A percentile compares a stretch with the other conserved stretches of the same genome.
These are phyloP conservation scores for Cyprinodon tularosa DNA, from an alignment of 2,113 vertebrate species.

Conservation along the genomic window DNA sequence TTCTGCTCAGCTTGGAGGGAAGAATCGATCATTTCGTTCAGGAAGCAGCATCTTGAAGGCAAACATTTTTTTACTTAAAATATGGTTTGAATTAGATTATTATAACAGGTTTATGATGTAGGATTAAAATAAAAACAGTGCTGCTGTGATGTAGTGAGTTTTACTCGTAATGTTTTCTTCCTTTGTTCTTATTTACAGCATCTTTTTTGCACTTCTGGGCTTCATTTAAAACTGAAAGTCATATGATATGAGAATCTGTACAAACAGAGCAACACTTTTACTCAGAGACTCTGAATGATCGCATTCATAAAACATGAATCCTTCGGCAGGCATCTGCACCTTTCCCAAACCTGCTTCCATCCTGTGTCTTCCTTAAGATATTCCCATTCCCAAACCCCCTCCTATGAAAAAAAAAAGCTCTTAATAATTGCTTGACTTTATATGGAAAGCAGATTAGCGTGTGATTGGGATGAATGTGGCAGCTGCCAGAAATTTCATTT, in stretches of 20 bases:
- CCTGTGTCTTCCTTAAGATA: constrained; percentile 79
- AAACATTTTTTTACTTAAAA: too few relatives aligned
- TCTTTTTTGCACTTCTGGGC: background rate
- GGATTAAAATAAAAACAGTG: too few relatives aligned
- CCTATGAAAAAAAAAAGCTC: constrained; percentile 53
- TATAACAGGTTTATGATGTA: too few relatives aligned
- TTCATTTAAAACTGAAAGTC: background rate
- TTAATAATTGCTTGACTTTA: constrained; percentile 79
- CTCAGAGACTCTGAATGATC: constrained; percentile 2
- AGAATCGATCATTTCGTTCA: too few relatives aligned
- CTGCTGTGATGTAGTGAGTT: too few relatives aligned
- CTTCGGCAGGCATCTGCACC: constrained; percentile 40
- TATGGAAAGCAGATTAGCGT: constrained; percentile 80
- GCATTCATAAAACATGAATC: constrained; percentile 58
- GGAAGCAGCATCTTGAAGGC: too few relatives aligned
- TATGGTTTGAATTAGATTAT: too few relatives aligned
- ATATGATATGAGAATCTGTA: background rate
- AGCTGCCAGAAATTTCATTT: constrained; percentile 72
- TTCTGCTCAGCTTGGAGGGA: too few relatives aligned
- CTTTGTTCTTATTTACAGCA: too few relatives aligned
- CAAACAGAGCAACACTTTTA: constrained; percentile 14
- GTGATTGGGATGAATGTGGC: constrained; percentile 73
- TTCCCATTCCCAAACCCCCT: constrained; percentile 41
- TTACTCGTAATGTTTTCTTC: too few relatives aligned
- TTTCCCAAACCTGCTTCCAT: constrained; percentile 62